These are phyloP conservation scores for Myrmecophaga tridactyla DNA, from an alignment of 2,113 vertebrate species.

Conservation along the genomic window DNA sequence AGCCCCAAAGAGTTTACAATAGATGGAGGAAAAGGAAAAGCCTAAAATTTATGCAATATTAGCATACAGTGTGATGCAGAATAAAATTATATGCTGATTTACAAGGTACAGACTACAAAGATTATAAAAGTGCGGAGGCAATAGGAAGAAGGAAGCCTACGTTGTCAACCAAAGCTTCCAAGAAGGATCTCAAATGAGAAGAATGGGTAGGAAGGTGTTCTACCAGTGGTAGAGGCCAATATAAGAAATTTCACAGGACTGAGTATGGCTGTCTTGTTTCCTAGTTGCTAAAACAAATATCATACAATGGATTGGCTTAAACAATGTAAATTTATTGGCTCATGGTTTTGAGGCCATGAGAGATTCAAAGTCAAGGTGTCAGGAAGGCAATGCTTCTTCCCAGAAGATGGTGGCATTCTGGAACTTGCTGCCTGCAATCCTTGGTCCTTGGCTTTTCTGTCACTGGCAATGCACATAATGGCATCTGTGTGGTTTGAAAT, in stretches of 20 bases:
- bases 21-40: background rate
- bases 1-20: background rate
- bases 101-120: background rate
- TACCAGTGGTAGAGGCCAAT: background rate
- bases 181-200: background rate
- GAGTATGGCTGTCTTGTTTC: background rate
- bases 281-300: too few species aligned
- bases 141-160: background rate
- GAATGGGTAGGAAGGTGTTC: background rate
- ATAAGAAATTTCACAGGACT: background rate
- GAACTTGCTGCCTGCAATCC: too few species aligned
- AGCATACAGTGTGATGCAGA: background rate
- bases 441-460: too few species aligned
- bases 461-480: too few species aligned
- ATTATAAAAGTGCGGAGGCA: background rate
- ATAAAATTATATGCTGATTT: background rate
- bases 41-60: background rate
- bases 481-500: too few species aligned
- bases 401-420: too few species aligned
- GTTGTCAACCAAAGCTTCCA: background rate
- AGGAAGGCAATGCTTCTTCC: too few species aligned
- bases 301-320: too few species aligned
- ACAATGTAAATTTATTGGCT: too few species aligned
- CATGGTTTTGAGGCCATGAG: too few species aligned
- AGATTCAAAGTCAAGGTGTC: too few species aligned